A percentile compares a stretch with the other conserved stretches of the same genome.
Evolutionary conservation across 2,888 invertebrate genomes (phyloP).

Genomic region (Ephialtes manifestator): DNA sequence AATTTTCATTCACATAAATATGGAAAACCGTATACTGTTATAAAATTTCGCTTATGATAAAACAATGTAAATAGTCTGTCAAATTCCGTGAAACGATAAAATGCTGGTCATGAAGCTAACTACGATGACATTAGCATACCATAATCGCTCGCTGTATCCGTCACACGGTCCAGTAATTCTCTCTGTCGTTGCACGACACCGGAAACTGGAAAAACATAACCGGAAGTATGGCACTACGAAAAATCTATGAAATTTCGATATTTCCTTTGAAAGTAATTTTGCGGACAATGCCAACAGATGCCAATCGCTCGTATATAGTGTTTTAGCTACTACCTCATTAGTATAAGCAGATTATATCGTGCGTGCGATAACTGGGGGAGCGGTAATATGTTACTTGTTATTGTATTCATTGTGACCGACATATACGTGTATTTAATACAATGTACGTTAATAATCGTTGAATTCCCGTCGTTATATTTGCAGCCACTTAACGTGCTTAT

Average conservation of each 20-base stretch:
- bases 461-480: constrained; percentile 26
- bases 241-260: constrained; percentile 21
- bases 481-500: constrained; percentile 29
- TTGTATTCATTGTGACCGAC: not conserved
- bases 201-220: constrained; percentile 76
- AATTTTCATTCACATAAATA: not conserved
- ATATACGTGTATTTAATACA: not conserved
- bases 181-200: constrained; percentile 77
- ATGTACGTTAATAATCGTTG: constrained; percentile 18
- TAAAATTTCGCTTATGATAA: not conserved
- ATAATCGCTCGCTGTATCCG: constrained; percentile 76
- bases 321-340: not conserved
- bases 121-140: constrained; percentile 72
- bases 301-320: not conserved
- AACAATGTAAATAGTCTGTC: not conserved
- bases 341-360: not conserved
- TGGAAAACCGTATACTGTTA: not conserved
- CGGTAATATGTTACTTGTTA: constrained; percentile 26
- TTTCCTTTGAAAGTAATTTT: not conserved
- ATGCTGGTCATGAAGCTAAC: not conserved
- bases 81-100: not conserved
- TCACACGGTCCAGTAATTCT: constrained; percentile 77
- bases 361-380: constrained; percentile 9
- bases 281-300: not conserved
- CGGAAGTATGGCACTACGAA: constrained; percentile 49